Evolutionary conservation across 2,797 vertebrate genomes (phyloP), one percentile per base, ranked within the genome.

Genomic region (Odontamblyopus lacepedii): DNA sequence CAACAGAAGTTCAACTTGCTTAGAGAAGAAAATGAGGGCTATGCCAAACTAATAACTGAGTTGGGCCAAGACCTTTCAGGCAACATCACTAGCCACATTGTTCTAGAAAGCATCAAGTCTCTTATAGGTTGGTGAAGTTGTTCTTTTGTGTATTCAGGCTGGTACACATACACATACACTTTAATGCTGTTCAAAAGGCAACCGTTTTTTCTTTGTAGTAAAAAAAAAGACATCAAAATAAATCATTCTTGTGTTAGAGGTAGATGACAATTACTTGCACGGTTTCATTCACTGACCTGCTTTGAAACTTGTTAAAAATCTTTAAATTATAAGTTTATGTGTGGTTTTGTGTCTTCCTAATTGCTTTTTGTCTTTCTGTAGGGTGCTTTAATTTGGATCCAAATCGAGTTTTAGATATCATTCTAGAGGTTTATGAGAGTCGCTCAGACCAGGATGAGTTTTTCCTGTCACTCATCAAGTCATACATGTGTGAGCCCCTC

Each of bases 1-100:
- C 98, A 99, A 81, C 98, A 99, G 92, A 99, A 99, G 92, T 99
- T 99, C 89, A 99, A 99, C 89, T 94, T 99, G 86, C 92, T 99
- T 86, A 91, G 98, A 89, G 98, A 99, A 86, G 98, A 99, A 87
- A 99, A 99, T 30, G 98, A 99, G 92, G 98, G 98, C 77, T 99
- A 99, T 77, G 98, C 95, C 83, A 99, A 99, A 84, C 93, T 99
- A 74, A 98, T 99, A 91, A 95, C 97, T 12, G 98, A 99, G 92
- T 93, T 99, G 71, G 97, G 98, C 11, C 98, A 99, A 92, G 98
- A 99, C 89, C 94, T 99, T 75, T 96, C 96, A 18, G 95, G 96
- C 89, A 98, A 91, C 93, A 93, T 97, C 91, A 98, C 96, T 87
- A 98, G 97, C 93, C 96, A 96, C 84, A 86, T 98, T 72, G 96